These are phyloP conservation scores for Thermophis baileyi DNA, from an alignment of 2,113 vertebrate genomes.

Conservation along the genomic window DNA sequence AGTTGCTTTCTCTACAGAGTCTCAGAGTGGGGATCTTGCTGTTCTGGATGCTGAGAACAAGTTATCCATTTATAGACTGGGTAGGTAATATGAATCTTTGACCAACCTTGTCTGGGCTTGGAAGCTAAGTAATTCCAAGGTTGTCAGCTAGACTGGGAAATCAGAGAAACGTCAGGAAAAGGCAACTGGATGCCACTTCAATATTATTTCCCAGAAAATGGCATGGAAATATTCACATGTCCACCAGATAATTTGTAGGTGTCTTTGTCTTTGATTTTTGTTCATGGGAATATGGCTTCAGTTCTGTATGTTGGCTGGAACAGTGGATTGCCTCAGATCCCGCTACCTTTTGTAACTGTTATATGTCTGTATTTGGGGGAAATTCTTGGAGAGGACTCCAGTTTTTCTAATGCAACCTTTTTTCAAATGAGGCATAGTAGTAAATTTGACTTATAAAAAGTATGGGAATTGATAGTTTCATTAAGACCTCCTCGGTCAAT, in stretches of 20 bases:
- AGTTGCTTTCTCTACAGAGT: slow-evolving; percentile 76
- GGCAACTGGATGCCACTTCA: not conserved
- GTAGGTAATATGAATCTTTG: slow-evolving; percentile 61
- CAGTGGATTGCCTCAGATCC: not conserved
- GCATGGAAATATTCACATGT: not conserved
- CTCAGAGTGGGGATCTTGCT: slow-evolving; percentile 78
- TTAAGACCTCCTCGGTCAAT: not conserved
- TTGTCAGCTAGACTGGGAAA: not conserved
- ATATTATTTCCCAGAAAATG: not conserved
- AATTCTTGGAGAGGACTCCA: not conserved
- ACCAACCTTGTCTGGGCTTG: not conserved
- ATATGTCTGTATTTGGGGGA: not conserved
- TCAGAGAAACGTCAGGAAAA: not conserved
- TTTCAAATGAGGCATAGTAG: not conserved
- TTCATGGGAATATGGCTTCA: not conserved
- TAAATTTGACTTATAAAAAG: not conserved
- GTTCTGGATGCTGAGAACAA: slow-evolving; percentile 76
- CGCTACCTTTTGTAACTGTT: not conserved
- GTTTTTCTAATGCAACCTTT: not conserved
- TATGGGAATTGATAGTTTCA: not conserved
- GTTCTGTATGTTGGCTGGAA: not conserved
- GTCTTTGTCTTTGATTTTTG: not conserved
- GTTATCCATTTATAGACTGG: slow-evolving; percentile 77
- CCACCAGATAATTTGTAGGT: not conserved
- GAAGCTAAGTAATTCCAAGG: not conserved